phyloP scores from a whole-genome alignment of 2,888 invertebrate genomes.

The Tetragonula carbonaria region DNA sequence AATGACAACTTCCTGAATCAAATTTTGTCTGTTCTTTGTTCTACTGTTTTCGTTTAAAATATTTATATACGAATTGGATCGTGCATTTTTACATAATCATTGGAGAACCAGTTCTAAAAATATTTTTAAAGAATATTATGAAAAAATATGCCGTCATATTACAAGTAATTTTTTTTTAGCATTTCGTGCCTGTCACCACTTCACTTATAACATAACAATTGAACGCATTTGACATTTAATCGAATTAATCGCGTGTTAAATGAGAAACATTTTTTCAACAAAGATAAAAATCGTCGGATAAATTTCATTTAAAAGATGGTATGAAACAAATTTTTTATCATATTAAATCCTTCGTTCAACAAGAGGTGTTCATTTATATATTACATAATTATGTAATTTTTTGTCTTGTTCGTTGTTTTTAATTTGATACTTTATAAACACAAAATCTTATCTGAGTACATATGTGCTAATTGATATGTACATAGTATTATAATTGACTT shows the following conservation, averaged over 20 bases:
- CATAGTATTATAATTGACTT: conserved; percentile 47
- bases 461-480: conserved; percentile 14
- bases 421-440: conserved; percentile 19
- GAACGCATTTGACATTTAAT: conserved; percentile 29
- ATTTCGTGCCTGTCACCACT: not conserved
- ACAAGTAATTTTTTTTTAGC: conserved; percentile 7
- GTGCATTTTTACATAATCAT: conserved; percentile 69
- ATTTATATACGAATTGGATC: conserved; percentile 6
- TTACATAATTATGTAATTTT: not conserved
- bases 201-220: conserved; percentile 32
- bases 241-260: not conserved
- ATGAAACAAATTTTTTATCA: conserved; percentile 3
- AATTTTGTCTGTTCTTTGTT: not conserved
- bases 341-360: not conserved
- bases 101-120: conserved; percentile 52
- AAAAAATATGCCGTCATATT: not conserved
- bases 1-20: not conserved
- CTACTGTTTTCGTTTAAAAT: not conserved
- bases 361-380: not conserved
- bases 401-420: not conserved
- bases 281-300: not conserved
- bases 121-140: conserved; percentile 42
- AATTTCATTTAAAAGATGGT: conserved; percentile 24
- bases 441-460: not conserved
- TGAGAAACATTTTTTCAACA: conserved; percentile 2